These are phyloP conservation scores for Hippoglossus stenolepis DNA, from an alignment of 2,113 vertebrate species.

Conservation along the genomic window DNA sequence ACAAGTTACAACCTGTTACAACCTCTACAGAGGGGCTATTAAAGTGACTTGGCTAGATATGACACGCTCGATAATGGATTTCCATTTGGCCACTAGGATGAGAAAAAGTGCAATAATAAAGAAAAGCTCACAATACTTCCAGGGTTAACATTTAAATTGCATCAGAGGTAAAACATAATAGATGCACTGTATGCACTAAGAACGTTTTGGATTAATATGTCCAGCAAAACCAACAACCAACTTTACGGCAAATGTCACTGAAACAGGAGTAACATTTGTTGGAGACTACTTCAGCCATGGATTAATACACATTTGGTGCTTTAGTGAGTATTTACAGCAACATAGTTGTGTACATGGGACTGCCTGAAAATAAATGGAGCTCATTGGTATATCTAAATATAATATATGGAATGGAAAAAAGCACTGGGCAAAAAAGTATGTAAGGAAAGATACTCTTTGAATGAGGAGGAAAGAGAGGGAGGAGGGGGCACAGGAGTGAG, in stretches of 20 bases:
- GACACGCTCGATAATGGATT: slow-evolving; percentile 77
- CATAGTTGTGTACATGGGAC: too few relatives aligned
- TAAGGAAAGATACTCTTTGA: slow-evolving; percentile 1
- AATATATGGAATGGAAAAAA: not conserved
- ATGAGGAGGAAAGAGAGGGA: not conserved
- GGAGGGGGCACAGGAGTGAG: slow-evolving; percentile 34
- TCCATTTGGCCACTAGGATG: slow-evolving; percentile 68
- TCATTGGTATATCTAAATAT: not conserved
- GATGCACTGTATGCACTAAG: too few relatives aligned
- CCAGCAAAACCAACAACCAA: too few relatives aligned
- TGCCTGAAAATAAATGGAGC: not conserved
- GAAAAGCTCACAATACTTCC: slow-evolving; percentile 5
- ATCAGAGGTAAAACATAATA: too few relatives aligned
- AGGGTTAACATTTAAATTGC: too few relatives aligned
- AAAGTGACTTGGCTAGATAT: slow-evolving; percentile 75
- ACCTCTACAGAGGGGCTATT: slow-evolving; percentile 77
- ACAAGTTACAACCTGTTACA: slow-evolving; percentile 67
- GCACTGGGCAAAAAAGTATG: slow-evolving; percentile 1
- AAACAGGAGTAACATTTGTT: too few relatives aligned
- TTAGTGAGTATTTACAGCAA: too few relatives aligned
- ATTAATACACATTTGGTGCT: too few relatives aligned
- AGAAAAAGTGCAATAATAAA: slow-evolving; percentile 7
- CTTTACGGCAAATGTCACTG: too few relatives aligned
- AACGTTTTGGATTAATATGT: too few relatives aligned
- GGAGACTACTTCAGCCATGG: too few relatives aligned